These are phyloP conservation scores for Gambusia affinis DNA, from an alignment of 2,113 vertebrate genomes.

Conservation along the genomic window DNA sequence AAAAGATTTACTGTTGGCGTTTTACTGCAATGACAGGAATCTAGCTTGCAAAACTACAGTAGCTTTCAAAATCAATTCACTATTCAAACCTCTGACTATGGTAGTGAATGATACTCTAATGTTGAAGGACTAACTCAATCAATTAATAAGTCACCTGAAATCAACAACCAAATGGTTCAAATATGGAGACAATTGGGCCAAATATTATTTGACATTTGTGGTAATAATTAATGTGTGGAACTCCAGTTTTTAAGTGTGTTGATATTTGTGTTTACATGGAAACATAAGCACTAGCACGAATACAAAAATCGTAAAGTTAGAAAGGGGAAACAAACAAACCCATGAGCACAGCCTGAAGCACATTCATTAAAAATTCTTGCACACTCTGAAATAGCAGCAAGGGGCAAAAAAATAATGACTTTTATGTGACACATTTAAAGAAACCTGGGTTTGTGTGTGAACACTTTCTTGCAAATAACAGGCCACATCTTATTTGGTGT, in stretches of 20 bases:
- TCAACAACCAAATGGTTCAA: neutral
- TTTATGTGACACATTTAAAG: slow-evolving; percentile 4
- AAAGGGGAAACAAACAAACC: slow-evolving; percentile 10
- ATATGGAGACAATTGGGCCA: neutral
- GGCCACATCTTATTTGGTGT: neutral
- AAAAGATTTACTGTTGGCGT: too few species aligned
- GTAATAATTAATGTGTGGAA: too few species aligned
- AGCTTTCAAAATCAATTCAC: too few species aligned
- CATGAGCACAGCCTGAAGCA: slow-evolving; percentile 20
- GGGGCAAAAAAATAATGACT: slow-evolving; percentile 15
- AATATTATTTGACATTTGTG: too few species aligned
- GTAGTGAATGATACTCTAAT: neutral
- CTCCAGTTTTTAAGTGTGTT: slow-evolving; percentile 4
- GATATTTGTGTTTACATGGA: slow-evolving; percentile 17
- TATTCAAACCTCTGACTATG: neutral
- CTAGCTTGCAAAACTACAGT: too few species aligned
- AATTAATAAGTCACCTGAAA: too few species aligned
- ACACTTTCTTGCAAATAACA: slow-evolving; percentile 6
- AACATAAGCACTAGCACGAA: slow-evolving; percentile 16
- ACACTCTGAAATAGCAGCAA: neutral
- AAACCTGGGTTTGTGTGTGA: neutral
- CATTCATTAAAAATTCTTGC: slow-evolving; percentile 25
- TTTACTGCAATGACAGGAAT: too few species aligned
- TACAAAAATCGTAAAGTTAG: slow-evolving; percentile 2
- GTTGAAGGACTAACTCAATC: neutral